Evolutionary conservation across 2,888 invertebrate species (phyloP).

Genomic region (Macrophya annulata): DNA sequence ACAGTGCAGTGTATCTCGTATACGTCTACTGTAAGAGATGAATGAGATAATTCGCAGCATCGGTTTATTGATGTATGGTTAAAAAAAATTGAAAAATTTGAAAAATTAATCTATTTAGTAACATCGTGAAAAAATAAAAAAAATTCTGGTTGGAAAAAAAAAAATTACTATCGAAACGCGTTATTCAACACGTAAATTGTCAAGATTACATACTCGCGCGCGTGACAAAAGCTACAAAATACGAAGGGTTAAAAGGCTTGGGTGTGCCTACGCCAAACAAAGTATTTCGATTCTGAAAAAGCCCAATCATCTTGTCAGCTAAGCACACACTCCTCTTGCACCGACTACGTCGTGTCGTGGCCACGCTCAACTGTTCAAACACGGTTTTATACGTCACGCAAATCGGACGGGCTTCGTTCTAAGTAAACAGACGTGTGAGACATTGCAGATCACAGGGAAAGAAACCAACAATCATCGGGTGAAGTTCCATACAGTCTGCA

Average conservation of each 20-base stretch:
- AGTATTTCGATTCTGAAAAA: conserved; percentile 46
- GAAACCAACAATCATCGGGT: conserved; percentile 19
- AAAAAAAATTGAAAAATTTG: neutral
- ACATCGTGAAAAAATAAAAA: neutral
- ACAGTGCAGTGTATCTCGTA: neutral
- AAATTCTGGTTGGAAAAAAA: neutral
- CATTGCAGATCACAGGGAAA: neutral
- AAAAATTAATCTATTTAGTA: neutral
- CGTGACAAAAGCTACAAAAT: conserved; percentile 30
- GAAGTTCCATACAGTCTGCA: neutral
- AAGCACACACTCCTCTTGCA: conserved; percentile 37
- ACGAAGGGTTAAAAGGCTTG: conserved; percentile 12
- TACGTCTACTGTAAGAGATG: neutral
- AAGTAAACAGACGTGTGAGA: conserved; percentile 20
- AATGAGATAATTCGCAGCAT: neutral
- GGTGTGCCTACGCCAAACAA: conserved; percentile 17
- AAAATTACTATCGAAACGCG: neutral
- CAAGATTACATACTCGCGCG: neutral
- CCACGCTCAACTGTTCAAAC: conserved; percentile 43
- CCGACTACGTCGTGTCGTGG: conserved; percentile 33
- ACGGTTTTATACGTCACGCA: conserved; percentile 24
- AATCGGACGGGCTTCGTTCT: conserved; percentile 34
- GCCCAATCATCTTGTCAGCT: conserved; percentile 49
- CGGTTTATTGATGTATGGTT: neutral
- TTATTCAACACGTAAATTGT: neutral